Conservation (phyloP, 2,888 invertebrate species). For the Callimorpha dominula region DNA sequence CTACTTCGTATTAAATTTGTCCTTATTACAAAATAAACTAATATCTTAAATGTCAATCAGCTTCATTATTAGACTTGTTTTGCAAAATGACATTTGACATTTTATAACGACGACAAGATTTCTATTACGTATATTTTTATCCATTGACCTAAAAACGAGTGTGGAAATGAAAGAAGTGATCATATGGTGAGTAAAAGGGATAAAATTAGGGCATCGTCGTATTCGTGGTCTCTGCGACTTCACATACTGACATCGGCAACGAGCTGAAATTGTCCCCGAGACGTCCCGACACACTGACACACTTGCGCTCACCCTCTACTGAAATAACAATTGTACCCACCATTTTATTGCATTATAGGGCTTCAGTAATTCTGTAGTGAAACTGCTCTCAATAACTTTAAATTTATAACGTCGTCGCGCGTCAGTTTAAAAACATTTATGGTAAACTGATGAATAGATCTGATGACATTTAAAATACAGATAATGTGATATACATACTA, state of each 20-base stretch:
- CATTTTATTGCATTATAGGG: slow-evolving; percentile 51
- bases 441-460: too few relatives aligned
- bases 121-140: slow-evolving; percentile 8
- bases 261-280: slow-evolving; percentile 76
- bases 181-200: slow-evolving; percentile 40
- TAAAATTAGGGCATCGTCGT: slow-evolving; percentile 63
- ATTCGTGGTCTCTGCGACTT: slow-evolving; percentile 34
- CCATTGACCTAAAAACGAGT: slow-evolving; percentile 21
- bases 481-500: background rate
- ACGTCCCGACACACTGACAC: slow-evolving; percentile 79
- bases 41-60: background rate
- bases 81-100: slow-evolving; percentile 12
- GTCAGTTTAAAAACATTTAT: background rate
- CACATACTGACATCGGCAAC: slow-evolving; percentile 52
- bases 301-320: slow-evolving; percentile 66
- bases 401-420: background rate
- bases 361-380: slow-evolving; percentile 21
- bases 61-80: slow-evolving; percentile 3
- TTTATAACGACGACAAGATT: slow-evolving; percentile 8
- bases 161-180: slow-evolving; percentile 37
- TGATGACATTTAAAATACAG: background rate
- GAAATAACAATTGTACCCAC: slow-evolving; percentile 74
- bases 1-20: background rate
- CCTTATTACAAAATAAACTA: background rate
- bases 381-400: slow-evolving; percentile 10